A percentile compares a stretch with the other conserved stretches of the same genome.
Evolutionary conservation across 2,113 vertebrate genomes (phyloP).

Genomic region (Steatornis caripensis): DNA sequence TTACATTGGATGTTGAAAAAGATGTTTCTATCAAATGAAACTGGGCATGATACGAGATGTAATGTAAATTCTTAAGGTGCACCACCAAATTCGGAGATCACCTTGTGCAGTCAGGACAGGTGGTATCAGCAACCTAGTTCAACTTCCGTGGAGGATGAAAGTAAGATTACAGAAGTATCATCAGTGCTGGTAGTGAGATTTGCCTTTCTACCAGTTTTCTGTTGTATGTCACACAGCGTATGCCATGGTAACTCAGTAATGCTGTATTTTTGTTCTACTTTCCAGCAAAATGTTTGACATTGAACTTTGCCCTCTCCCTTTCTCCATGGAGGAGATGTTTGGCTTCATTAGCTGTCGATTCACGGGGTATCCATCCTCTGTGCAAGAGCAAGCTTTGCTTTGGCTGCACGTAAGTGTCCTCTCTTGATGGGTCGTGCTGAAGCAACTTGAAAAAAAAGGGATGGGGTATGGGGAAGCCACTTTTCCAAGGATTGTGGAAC

Average conservation of each 20-base stretch:
- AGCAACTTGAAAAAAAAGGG: neutral
- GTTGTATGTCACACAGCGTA: neutral
- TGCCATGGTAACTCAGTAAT: neutral
- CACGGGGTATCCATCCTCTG: conserved; percentile 94
- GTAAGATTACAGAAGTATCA: neutral
- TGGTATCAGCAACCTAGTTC: neutral
- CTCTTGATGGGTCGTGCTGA: neutral
- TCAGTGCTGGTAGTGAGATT: neutral
- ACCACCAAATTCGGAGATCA: neutral
- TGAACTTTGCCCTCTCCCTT: conserved; percentile 95
- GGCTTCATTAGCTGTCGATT: conserved; percentile 98
- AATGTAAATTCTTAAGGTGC: neutral
- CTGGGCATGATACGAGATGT: too few relatives aligned
- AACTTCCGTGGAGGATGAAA: neutral
- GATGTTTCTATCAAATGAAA: neutral
- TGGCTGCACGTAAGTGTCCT: conserved; percentile 92
- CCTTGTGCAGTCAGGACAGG: neutral
- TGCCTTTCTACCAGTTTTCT: neutral
- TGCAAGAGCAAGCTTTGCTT: conserved; percentile 95
- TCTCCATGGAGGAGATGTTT: conserved; percentile 99
- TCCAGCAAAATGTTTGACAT: conserved; percentile 99
- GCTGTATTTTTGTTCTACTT: conserved; percentile 28
- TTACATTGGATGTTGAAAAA: neutral
- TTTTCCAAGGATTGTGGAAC: neutral
- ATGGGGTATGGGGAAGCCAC: rapidly evolving